Evolutionary conservation across 2,797 vertebrate species (phyloP).

Genomic region (Rhinatrema bivittatum): DNA sequence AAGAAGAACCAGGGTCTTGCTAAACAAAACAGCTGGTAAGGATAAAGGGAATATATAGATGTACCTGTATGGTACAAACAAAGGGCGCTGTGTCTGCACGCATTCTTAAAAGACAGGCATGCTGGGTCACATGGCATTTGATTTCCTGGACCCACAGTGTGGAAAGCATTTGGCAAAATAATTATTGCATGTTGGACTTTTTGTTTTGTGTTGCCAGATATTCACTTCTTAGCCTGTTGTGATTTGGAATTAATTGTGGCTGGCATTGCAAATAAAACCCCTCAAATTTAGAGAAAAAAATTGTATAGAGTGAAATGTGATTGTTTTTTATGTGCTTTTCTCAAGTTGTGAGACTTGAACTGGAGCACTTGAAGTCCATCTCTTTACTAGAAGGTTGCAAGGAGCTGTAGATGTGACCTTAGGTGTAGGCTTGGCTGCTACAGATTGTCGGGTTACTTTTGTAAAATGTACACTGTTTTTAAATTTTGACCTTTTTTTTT

Average conservation of each 20-base stretch:
- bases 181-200: too few relatives aligned
- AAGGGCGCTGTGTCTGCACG: background rate
- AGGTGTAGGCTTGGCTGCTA: too few relatives aligned
- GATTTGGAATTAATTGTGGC: background rate
- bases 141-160: background rate
- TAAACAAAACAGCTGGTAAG: constrained; percentile 7
- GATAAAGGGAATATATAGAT: background rate
- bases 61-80: background rate
- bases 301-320: too few relatives aligned
- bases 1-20: constrained; percentile 1
- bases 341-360: background rate
- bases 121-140: background rate
- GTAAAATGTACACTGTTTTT: constrained; percentile 1
- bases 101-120: background rate
- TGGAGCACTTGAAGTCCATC: background rate
- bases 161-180: background rate
- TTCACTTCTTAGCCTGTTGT: too few relatives aligned
- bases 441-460: background rate
- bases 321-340: background rate
- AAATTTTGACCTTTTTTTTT: too few relatives aligned
- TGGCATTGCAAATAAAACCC: too few relatives aligned
- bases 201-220: too few relatives aligned
- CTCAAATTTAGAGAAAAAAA: too few relatives aligned
- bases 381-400: constrained; percentile 18
- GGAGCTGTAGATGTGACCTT: too few relatives aligned